Conservation (phyloP, 2,797 vertebrate genomes). For the Lateolabrax maculatus region DNA sequence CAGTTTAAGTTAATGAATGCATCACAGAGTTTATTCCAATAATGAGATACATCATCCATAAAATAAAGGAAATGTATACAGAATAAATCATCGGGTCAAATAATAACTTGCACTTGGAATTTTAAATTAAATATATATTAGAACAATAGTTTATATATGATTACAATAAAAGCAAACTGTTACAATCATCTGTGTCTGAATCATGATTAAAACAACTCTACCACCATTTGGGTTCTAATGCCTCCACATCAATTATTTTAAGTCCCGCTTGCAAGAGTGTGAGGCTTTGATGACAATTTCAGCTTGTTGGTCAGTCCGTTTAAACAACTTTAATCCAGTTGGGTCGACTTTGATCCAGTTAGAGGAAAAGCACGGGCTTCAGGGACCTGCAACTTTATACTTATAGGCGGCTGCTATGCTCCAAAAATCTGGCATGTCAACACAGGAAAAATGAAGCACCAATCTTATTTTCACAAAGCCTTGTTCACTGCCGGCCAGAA, state of each 20-base stretch:
- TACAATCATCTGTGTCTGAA: constrained; percentile 79
- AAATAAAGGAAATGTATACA: constrained; percentile 69
- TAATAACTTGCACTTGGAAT: constrained; percentile 55
- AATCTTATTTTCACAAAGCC: constrained; percentile 24
- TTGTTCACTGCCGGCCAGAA: not conserved
- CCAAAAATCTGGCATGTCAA: constrained; percentile 26
- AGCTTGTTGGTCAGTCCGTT: constrained; percentile 34
- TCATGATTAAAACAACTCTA: constrained; percentile 63
- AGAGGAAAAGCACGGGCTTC: constrained; percentile 17
- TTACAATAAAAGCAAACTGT: constrained; percentile 76
- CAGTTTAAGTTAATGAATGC: constrained; percentile 46
- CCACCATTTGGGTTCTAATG: constrained; percentile 34
- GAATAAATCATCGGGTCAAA: constrained; percentile 54
- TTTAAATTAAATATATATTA: constrained; percentile 81
- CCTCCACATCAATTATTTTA: constrained; percentile 56
- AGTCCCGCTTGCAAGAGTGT: constrained; percentile 69
- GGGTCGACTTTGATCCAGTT: constrained; percentile 44
- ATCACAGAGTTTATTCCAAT: constrained; percentile 74
- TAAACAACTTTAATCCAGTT: constrained; percentile 49
- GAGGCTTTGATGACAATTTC: constrained; percentile 46
- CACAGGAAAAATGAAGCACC: constrained; percentile 22
- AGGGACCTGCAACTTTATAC: constrained; percentile 9
- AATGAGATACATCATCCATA: constrained; percentile 56
- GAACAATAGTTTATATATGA: constrained; percentile 63
- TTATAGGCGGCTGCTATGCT: not conserved